These are phyloP conservation scores for Xenops minutus DNA, from an alignment of 2,797 vertebrate species.

Conservation along the genomic window DNA sequence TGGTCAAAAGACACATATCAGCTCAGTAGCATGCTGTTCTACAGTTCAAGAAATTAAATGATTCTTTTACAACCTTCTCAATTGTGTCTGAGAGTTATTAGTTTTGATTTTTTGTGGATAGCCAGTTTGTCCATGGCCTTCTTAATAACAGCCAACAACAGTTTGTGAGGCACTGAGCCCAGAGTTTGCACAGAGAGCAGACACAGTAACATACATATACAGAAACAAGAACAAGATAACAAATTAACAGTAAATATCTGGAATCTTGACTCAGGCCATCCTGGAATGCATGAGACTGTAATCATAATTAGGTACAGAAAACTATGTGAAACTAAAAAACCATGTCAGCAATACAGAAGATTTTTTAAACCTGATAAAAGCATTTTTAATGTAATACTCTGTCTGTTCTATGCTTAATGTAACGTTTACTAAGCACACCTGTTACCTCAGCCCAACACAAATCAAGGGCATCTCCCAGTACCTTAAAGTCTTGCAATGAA, in stretches of 20 bases:
- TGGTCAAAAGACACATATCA: neutral
- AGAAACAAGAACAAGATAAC: neutral
- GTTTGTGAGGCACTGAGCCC: neutral
- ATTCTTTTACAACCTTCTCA: neutral
- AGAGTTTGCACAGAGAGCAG: neutral
- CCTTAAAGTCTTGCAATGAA: neutral
- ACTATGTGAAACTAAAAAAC: neutral
- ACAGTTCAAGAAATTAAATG: neutral
- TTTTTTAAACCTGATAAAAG: neutral
- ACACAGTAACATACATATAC: neutral
- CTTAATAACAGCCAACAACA: neutral
- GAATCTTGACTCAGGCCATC: neutral
- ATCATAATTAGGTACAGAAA: neutral
- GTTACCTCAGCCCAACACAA: neutral
- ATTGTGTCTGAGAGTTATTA: neutral
- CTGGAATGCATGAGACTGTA: neutral
- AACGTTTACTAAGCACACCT: neutral
- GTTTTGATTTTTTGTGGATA: neutral
- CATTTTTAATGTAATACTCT: neutral
- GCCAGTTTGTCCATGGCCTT: neutral
- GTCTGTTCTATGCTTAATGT: neutral
- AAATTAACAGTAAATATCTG: neutral
- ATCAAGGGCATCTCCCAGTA: neutral
- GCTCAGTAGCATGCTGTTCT: neutral
- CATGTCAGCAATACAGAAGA: neutral